These are phyloP conservation scores for Caenorhabditis inopinata DNA, from an alignment of 1,140 invertebrate species.

Conservation along the genomic window DNA sequence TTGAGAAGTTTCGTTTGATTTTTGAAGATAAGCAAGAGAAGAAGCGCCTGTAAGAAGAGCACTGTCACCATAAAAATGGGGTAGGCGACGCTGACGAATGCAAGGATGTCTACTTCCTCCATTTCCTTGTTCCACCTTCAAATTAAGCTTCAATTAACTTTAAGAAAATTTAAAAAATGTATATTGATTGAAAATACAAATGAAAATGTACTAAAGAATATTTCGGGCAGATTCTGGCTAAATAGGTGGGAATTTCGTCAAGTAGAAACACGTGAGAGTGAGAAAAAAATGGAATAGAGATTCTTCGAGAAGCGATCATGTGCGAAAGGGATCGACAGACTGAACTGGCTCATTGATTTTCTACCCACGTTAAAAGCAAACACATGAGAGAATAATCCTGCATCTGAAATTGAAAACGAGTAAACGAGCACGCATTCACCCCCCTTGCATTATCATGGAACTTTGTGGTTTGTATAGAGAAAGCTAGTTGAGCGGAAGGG, in stretches of 20 bases:
- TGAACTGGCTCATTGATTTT: neutral
- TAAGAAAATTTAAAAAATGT: neutral
- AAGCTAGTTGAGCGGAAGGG: conserved; percentile 5
- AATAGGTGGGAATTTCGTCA: conserved; percentile 11
- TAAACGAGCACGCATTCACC: too few species aligned
- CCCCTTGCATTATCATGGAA: neutral
- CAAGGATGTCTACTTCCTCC: conserved; percentile 8
- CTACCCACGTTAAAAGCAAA: too few species aligned
- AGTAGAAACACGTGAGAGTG: neutral
- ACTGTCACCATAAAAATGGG: neutral
- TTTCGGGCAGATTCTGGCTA: conserved; percentile 20
- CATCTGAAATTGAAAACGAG: too few species aligned
- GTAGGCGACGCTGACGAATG: neutral
- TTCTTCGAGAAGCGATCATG: neutral
- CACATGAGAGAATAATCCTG: too few species aligned
- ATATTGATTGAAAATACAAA: neutral
- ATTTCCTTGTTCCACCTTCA: neutral
- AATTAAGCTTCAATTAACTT: neutral
- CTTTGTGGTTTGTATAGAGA: neutral
- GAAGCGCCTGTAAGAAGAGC: neutral
- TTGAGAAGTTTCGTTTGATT: neutral
- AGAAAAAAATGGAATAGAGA: neutral
- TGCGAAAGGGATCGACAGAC: neutral
- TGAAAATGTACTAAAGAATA: conserved; percentile 4
- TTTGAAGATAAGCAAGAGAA: neutral